Percentiles rank a stretch among this genome's conserved stretches.
Conservation (phyloP, 2,888 invertebrate species). For the Girardia tigrina region DNA sequence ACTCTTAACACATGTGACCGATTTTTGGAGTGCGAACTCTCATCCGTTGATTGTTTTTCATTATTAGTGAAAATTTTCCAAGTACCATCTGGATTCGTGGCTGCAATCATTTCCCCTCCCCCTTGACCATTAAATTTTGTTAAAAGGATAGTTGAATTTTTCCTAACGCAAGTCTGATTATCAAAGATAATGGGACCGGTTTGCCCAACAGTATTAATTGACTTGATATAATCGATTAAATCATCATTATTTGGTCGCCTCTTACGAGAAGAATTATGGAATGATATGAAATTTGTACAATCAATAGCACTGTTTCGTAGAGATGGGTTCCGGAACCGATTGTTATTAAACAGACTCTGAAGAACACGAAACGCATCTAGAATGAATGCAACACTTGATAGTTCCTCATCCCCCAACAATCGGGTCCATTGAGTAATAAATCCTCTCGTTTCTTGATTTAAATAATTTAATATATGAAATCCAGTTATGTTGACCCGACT, state of each 20-base stretch:
- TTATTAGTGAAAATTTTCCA: background rate
- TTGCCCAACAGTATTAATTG: background rate
- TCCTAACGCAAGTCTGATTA: background rate
- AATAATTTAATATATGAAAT: conserved; percentile 35
- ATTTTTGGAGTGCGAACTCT: background rate
- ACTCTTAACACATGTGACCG: conserved; percentile 20
- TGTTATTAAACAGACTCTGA: conserved; percentile 9
- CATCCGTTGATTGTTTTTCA: background rate
- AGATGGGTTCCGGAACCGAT: background rate
- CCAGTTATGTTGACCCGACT: conserved; percentile 37
- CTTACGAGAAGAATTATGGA: background rate
- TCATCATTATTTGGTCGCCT: background rate
- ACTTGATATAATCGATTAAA: conserved; percentile 23
- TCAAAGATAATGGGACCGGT: conserved; percentile 18
- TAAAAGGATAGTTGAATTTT: background rate
- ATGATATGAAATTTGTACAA: conserved; percentile 1
- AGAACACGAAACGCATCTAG: conserved; percentile 28
- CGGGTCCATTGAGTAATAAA: conserved; percentile 28
- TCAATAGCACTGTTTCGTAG: background rate
- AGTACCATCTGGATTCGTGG: background rate
- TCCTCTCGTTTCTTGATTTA: background rate
- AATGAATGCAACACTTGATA: conserved; percentile 28
- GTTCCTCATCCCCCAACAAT: background rate
- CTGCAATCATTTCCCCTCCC: background rate
- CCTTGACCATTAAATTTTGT: conserved; percentile 25